Percentiles rank a stretch among this genome's conserved stretches.
Evolutionary conservation across 30 jellyfish, hydroid and myxozoan species (phyloP).

Genomic region (Aurelia aurita complex sp. Pacific): DNA sequence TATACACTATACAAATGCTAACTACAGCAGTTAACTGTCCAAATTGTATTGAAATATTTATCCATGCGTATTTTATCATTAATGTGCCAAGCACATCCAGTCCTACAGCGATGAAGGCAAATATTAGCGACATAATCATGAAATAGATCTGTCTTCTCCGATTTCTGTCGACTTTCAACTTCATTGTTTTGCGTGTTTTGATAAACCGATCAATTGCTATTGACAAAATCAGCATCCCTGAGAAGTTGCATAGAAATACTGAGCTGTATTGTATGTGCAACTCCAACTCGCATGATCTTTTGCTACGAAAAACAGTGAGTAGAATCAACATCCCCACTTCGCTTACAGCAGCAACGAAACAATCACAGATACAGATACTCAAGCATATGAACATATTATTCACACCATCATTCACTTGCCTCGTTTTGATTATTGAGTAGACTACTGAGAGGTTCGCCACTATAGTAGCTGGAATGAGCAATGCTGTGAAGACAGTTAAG

Average conservation of each 20-base stretch:
- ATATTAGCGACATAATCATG: background rate
- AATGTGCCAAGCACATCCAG: conserved; percentile 55
- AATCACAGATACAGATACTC: no score
- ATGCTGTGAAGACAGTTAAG: no score
- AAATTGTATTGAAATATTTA: conserved; percentile 49
- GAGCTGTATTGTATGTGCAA: conserved; percentile 53
- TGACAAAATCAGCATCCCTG: conserved; percentile 59
- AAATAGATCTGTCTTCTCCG: conserved; percentile 5
- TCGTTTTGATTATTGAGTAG: no score
- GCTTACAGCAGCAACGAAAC: no score
- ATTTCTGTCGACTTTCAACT: conserved; percentile 19
- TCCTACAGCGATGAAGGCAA: conserved; percentile 6
- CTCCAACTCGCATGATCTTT: conserved; percentile 29
- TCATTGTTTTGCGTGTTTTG: conserved; percentile 36
- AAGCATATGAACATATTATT: no score
- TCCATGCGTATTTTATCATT: conserved; percentile 44
- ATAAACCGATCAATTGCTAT: conserved; percentile 44
- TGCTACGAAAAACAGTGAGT: conserved; percentile 6
- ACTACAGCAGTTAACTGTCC: conserved; percentile 22
- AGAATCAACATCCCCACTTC: no score
- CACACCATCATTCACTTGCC: no score
- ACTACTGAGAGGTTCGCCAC: no score
- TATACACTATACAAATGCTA: conserved; percentile 27
- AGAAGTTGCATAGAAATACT: conserved; percentile 36
- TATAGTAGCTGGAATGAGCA: no score